phyloP scores from a whole-genome alignment of 1,140 invertebrate genomes.

The Triops longicaudatus region DNA sequence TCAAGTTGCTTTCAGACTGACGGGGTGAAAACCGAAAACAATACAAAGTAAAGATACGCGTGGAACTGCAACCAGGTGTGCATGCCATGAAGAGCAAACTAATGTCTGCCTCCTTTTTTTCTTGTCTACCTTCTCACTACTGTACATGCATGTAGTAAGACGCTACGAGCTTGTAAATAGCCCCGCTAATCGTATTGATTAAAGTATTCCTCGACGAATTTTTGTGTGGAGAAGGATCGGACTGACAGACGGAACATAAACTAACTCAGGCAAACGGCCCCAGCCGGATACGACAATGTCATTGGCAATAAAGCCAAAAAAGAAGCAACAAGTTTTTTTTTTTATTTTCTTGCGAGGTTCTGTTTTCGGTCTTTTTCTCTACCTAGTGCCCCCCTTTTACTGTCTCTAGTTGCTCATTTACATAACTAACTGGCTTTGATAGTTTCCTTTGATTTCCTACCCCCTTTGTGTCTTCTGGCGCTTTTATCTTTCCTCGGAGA shows the following conservation, averaged over 20 bases:
- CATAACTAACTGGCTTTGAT: slow-evolving; percentile 15
- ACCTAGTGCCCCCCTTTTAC: not conserved
- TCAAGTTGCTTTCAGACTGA: not conserved
- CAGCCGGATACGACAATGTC: slow-evolving; percentile 16
- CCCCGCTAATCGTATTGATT: not conserved
- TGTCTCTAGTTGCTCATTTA: not conserved
- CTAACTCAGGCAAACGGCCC: not conserved
- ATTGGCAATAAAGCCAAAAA: slow-evolving; percentile 17
- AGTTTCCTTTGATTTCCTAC: slow-evolving; percentile 12
- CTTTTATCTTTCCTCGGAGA: not conserved
- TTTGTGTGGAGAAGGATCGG: not conserved
- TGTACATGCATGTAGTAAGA: not conserved
- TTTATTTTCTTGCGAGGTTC: not conserved
- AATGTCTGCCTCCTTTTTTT: not conserved
- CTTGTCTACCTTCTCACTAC: not conserved
- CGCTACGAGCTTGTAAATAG: not conserved
- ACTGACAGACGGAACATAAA: slow-evolving; percentile 17
- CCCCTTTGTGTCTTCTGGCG: not conserved
- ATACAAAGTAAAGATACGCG: not conserved
- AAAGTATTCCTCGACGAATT: not conserved
- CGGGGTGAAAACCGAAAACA: slow-evolving; percentile 9
- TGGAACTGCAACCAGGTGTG: slow-evolving; percentile 5
- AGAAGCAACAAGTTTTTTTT: slow-evolving; percentile 9
- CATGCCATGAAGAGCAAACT: not conserved
- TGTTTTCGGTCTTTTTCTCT: not conserved